phyloP scores from a whole-genome alignment of 2,797 vertebrate genomes.

The Tangara arthus region DNA sequence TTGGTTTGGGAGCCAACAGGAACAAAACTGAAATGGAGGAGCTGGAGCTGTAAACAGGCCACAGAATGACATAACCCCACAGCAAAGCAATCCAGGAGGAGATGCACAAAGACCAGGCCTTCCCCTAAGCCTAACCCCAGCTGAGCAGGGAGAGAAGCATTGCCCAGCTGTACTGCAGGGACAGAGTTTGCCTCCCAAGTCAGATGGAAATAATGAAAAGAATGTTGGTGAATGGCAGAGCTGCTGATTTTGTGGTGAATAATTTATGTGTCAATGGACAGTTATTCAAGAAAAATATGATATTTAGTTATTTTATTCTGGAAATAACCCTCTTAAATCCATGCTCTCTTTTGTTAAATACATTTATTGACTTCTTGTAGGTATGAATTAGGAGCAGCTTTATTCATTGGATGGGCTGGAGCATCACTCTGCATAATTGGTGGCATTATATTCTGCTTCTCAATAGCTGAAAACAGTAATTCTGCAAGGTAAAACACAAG shows the following conservation, averaged over 20 bases:
- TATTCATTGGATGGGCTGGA: conserved; percentile 94
- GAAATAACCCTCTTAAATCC: background rate
- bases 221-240: rapidly evolving
- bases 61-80: rapidly evolving
- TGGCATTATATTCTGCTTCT: conserved; percentile 87
- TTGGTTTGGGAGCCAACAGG: background rate
- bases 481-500: conserved; percentile 73
- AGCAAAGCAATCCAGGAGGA: background rate
- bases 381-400: conserved; percentile 91
- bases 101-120: background rate
- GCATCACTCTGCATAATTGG: conserved; percentile 88
- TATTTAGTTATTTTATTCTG: background rate
- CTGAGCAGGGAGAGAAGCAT: background rate
- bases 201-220: background rate
- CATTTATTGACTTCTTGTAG: conserved; percentile 72
- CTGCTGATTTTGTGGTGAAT: background rate
- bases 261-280: background rate
- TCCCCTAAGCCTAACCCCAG: background rate
- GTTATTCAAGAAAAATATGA: background rate
- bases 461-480: conserved; percentile 73
- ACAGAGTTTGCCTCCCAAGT: background rate
- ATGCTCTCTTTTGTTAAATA: background rate
- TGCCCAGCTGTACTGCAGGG: background rate
- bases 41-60: rapidly evolving
- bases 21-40: background rate